Evolutionary conservation across 1,140 invertebrate genomes (phyloP).

Genomic region (Spodoptera frugiperda): DNA sequence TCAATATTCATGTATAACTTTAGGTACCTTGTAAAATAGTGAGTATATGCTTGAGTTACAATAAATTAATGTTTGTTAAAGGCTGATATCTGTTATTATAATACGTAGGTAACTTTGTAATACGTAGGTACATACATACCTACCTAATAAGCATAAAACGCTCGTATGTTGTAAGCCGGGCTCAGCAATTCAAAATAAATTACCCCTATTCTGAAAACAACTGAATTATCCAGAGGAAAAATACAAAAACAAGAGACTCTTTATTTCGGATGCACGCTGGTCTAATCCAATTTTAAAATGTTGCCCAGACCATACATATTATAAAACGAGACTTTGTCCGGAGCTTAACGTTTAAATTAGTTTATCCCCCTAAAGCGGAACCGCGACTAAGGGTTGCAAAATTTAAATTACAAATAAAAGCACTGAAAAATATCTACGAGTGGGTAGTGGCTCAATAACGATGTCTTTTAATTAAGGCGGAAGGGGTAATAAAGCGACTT

Average conservation of each 20-base stretch:
- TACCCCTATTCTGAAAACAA: slow-evolving; percentile 34
- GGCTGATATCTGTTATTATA: too few relatives aligned
- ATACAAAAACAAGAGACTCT: slow-evolving; percentile 49
- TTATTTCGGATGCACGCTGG: slow-evolving; percentile 52
- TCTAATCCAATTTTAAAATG: slow-evolving; percentile 75
- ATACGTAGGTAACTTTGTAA: too few relatives aligned
- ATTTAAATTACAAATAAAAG: slow-evolving; percentile 87
- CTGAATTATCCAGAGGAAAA: slow-evolving; percentile 27
- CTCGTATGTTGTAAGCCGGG: neutral
- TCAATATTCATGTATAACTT: too few relatives aligned
- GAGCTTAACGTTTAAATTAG: slow-evolving; percentile 85
- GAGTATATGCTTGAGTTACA: too few relatives aligned
- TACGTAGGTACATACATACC: too few relatives aligned
- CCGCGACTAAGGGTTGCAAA: slow-evolving; percentile 80
- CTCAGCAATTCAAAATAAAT: slow-evolving; percentile 37
- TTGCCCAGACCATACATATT: slow-evolving; percentile 76
- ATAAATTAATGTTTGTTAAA: too few relatives aligned
- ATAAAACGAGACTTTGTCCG: slow-evolving; percentile 78
- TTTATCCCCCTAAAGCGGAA: slow-evolving; percentile 80
- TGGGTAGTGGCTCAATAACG: slow-evolving; percentile 84
- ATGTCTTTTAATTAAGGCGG: slow-evolving; percentile 85
- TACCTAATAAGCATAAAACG: too few relatives aligned
- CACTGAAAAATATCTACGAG: slow-evolving; percentile 85
- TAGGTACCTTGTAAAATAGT: too few relatives aligned
- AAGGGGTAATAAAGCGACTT: slow-evolving; percentile 85